These are phyloP conservation scores for Cheilinus undulatus DNA, from an alignment of 2,113 vertebrate genomes.

Conservation along the genomic window DNA sequence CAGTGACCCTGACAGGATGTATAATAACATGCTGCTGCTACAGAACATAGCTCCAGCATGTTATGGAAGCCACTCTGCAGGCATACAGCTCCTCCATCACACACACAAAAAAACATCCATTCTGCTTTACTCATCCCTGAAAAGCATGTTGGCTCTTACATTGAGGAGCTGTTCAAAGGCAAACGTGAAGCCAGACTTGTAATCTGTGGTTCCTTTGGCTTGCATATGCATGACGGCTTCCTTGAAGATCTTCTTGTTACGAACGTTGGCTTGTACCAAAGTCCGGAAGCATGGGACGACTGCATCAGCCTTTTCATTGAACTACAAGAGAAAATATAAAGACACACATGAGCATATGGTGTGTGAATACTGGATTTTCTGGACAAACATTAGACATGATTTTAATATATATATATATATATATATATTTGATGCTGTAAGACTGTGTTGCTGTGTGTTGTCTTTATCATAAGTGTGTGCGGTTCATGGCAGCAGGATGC, in stretches of 20 bases:
- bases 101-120: conserved; percentile 19
- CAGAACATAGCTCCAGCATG: not conserved
- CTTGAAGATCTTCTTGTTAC: conserved; percentile 99
- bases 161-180: conserved; percentile 99
- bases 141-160: conserved; percentile 82
- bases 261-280: conserved; percentile 96
- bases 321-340: conserved; percentile 80
- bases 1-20: conserved; percentile 14
- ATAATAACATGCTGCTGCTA: conserved; percentile 4
- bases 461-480: not conserved
- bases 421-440: not conserved
- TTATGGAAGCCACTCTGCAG: not conserved
- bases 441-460: conserved; percentile 21
- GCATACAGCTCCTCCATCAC: not conserved
- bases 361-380: not conserved
- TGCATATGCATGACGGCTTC: conserved; percentile 93
- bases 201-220: conserved; percentile 97
- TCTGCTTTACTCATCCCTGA: not conserved
- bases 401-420: not conserved
- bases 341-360: conserved; percentile 4
- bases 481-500: conserved; percentile 29
- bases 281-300: conserved; percentile 97
- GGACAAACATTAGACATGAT: not conserved
- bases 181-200: conserved; percentile 98
- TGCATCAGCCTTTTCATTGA: conserved; percentile 94